Percentiles rank a stretch among this genome's conserved stretches.
Evolutionary conservation across 2,113 vertebrate genomes (phyloP).

Genomic region (Neolamprologus caudopunctatus): DNA sequence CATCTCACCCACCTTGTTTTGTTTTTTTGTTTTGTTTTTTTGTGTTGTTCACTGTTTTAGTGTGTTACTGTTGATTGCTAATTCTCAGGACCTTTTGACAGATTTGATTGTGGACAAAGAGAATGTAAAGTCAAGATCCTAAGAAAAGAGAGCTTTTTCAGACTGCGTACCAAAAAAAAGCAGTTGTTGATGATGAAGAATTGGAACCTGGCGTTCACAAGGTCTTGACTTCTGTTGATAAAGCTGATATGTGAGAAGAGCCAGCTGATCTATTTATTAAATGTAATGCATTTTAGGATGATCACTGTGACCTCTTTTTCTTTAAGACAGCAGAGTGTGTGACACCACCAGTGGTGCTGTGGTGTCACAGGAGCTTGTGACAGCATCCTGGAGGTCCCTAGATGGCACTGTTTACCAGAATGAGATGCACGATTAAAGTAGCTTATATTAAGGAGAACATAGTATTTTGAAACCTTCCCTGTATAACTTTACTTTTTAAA

Average conservation of each 20-base stretch:
- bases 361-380: neutral
- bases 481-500: neutral
- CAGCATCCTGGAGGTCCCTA: neutral
- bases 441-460: neutral
- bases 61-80: conserved; percentile 12
- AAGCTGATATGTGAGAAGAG: neutral
- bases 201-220: neutral
- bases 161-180: neutral
- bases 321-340: neutral
- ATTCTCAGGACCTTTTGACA: conserved; percentile 59
- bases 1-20: neutral
- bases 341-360: neutral
- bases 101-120: conserved; percentile 61
- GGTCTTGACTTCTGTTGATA: neutral
- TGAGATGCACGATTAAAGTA: neutral
- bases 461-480: neutral
- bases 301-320: neutral
- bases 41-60: conserved; percentile 3
- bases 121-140: conserved; percentile 55
- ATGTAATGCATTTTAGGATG: conserved; percentile 27
- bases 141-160: neutral
- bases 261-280: conserved; percentile 57
- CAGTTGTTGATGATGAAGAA: neutral
- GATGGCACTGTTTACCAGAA: conserved; percentile 35
- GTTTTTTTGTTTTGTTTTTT: neutral